Percentiles rank a stretch among this genome's conserved stretches.
Conservation (phyloP, 2,888 invertebrate species). For the Ornithoptera priamus region DNA sequence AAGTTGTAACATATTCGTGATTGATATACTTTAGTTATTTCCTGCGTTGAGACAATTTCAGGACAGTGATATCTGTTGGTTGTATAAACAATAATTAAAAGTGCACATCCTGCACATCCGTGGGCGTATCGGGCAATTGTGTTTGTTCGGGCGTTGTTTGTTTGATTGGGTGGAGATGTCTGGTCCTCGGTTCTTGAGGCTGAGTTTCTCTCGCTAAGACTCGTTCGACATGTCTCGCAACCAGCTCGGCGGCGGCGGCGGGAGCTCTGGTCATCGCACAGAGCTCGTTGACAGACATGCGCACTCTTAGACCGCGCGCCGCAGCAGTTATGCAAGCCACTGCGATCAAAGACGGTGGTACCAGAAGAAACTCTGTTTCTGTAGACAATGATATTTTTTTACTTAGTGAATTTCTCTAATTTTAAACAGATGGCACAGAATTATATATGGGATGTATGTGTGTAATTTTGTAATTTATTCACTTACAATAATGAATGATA, state of each 20-base stretch:
- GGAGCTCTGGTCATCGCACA: constrained; percentile 74
- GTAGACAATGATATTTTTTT: constrained; percentile 54
- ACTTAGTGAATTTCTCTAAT: neutral
- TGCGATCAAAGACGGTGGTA: constrained; percentile 85
- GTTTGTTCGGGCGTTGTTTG: constrained; percentile 60
- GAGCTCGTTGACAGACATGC: constrained; percentile 67
- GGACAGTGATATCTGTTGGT: neutral
- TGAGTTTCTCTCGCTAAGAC: constrained; percentile 79
- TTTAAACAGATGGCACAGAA: neutral
- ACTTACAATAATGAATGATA: too few relatives aligned
- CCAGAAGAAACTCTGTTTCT: constrained; percentile 87
- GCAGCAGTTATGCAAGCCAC: constrained; percentile 86
- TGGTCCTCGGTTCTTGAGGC: constrained; percentile 64
- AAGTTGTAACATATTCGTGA: too few relatives aligned
- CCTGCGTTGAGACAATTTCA: neutral
- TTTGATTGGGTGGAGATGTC: constrained; percentile 55
- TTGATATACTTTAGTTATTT: too few relatives aligned
- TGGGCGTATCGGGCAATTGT: constrained; percentile 80
- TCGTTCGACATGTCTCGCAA: constrained; percentile 80
- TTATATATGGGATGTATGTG: too few relatives aligned
- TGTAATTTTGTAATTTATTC: too few relatives aligned
- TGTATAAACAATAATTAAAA: constrained; percentile 58
- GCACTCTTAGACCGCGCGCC: constrained; percentile 79
- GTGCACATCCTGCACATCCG: constrained; percentile 82
- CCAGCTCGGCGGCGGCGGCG: constrained; percentile 74